Conservation (phyloP, 2,797 vertebrate genomes). For the Emys orbicularis region DNA sequence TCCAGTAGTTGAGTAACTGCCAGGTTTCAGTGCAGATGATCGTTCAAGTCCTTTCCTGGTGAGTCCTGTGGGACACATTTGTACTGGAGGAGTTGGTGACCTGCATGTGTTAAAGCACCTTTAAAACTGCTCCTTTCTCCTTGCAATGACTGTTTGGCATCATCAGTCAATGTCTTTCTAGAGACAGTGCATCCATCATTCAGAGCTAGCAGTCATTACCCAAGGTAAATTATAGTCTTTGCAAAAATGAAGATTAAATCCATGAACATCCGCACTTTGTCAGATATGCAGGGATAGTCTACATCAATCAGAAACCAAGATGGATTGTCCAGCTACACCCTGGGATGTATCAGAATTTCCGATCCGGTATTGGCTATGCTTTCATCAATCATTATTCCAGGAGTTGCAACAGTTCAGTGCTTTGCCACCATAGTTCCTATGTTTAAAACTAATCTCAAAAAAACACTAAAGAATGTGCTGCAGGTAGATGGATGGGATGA, state of each 20-base stretch:
- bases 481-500: not conserved
- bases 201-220: rapidly evolving
- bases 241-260: not conserved
- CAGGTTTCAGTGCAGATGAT: not conserved
- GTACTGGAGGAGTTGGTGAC: not conserved
- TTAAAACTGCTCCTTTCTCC: not conserved
- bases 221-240: not conserved
- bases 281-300: rapidly evolving
- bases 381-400: not conserved
- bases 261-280: not conserved
- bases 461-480: not conserved
- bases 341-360: not conserved
- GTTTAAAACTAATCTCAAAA: not conserved
- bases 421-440: not conserved
- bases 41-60: not conserved
- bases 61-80: not conserved
- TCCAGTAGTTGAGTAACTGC: rapidly evolving
- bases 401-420: not conserved
- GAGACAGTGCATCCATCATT: not conserved
- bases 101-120: not conserved
- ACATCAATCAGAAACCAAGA: not conserved
- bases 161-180: not conserved
- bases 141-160: not conserved
- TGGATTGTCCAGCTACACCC: not conserved
- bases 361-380: not conserved